Evolutionary conservation across 2,888 invertebrate genomes (phyloP), one percentile per base, ranked within the genome.

Genomic region (Cetonia aurata): DNA sequence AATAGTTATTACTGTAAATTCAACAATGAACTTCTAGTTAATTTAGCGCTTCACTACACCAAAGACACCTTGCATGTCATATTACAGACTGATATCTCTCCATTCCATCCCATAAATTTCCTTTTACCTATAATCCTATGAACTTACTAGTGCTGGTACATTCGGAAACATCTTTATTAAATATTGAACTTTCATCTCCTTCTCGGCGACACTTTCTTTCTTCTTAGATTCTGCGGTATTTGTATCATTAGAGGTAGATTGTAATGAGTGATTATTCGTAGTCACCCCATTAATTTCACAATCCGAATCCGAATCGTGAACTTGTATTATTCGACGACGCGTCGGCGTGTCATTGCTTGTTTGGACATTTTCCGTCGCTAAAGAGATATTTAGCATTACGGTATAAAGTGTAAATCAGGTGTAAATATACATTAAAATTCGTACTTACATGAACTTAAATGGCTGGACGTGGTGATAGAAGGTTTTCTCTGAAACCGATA

Each of bases 401-500:
- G 19, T 48, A 9, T 3, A 33, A 10, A n/a, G n/a, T n/a, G n/a
- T n/a, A n/a, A n/a, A n/a, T n/a, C n/a, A n/a, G n/a, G n/a, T 6
- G 6, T 12, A 12, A 4, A 10, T 19, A 17, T 12, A 17, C 6
- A 42, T 57, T 13, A 37, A 6, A 42, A 42, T 15, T n/a, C 12
- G 9, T 10, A 69, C 71, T 80, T 80, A 81, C 81, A 78, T 74
- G 77, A 72, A 70, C 77, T 76, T 60, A 77, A 73, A 71, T 71
- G 66, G 67, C 75, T 78, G 71, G 75, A 77, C 73, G 83, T 1
- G 1, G 37, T 80, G 76, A 81, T 82, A 76, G 83, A 78, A 12
- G 84, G 86, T 85, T 89, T 91, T 83, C 88, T 90, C 82, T 91
- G 90, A 83, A 91, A 90, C 79, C 91, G 88, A 81, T 91, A 92